Conservation (phyloP, 1,140 invertebrate genomes). For the Zaprionus capensis region DNA sequence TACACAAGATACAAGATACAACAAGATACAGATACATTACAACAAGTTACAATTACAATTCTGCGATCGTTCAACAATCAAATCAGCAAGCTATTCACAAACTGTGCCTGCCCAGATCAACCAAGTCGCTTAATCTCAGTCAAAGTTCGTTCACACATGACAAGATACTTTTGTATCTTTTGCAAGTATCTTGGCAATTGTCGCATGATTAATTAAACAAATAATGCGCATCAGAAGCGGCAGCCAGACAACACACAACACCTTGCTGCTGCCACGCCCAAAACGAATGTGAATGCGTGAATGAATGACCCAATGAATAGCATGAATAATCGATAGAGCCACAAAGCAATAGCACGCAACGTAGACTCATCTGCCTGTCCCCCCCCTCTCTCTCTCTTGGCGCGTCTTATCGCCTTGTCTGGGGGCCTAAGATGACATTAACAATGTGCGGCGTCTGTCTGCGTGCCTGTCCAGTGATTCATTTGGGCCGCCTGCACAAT, state of each 20-base stretch:
- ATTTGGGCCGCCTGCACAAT: slow-evolving; percentile 52
- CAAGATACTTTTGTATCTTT: slow-evolving; percentile 42
- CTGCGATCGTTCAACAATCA: neutral
- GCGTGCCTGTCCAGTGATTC: slow-evolving; percentile 57
- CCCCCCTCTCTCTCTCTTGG: neutral
- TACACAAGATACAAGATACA: neutral
- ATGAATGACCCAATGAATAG: slow-evolving; percentile 62
- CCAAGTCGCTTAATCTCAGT: neutral
- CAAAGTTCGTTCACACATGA: neutral
- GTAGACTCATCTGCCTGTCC: slow-evolving; percentile 57
- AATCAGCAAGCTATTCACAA: neutral
- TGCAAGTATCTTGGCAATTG: slow-evolving; percentile 61
- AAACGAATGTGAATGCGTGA: slow-evolving; percentile 54
- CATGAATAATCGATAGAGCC: slow-evolving; percentile 69
- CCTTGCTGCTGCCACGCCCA: slow-evolving; percentile 54
- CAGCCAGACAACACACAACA: slow-evolving; percentile 32
- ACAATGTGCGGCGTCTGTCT: slow-evolving; percentile 48
- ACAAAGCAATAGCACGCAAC: slow-evolving; percentile 53
- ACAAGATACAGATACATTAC: neutral
- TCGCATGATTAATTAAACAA: slow-evolving; percentile 73
- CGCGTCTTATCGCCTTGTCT: slow-evolving; percentile 63
- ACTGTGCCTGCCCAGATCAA: neutral
- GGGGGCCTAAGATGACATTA: slow-evolving; percentile 61
- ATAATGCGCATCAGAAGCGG: slow-evolving; percentile 43
- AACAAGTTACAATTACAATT: neutral